A percentile compares a stretch with the other conserved stretches of the same genome.
These are phyloP conservation scores for Chorisops tibialis DNA, from an alignment of 2,888 invertebrate genomes.

Conservation along the genomic window DNA sequence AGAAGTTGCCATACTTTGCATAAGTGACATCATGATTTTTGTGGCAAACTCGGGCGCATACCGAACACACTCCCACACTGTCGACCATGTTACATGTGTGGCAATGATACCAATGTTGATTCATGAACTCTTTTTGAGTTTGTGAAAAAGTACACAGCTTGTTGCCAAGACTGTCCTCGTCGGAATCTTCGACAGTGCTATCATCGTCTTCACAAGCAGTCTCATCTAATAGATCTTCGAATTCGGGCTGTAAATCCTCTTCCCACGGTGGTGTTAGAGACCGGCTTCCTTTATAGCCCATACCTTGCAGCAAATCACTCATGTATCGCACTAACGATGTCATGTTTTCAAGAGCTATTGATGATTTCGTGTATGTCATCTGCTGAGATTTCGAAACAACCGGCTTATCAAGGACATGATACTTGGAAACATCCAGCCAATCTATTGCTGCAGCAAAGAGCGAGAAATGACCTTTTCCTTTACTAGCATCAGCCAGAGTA, in stretches of 20 bases:
- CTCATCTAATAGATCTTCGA: constrained; percentile 84
- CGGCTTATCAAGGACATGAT: constrained; percentile 45
- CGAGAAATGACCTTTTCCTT: constrained; percentile 73
- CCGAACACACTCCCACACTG: constrained; percentile 95
- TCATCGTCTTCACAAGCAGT: constrained; percentile 89
- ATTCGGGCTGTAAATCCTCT: constrained; percentile 68
- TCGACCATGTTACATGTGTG: constrained; percentile 99
- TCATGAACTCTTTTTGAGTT: constrained; percentile 97
- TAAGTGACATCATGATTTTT: constrained; percentile 94
- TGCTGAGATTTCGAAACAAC: constrained; percentile 36
- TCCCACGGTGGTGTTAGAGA: constrained; percentile 74
- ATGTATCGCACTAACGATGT: constrained; percentile 83
- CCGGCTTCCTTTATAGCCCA: constrained; percentile 52
- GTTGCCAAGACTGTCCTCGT: constrained; percentile 51
- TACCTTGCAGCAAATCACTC: constrained; percentile 60
- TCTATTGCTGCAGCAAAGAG: constrained; percentile 74
- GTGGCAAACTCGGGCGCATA: constrained; percentile 96
- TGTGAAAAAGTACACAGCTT: constrained; percentile 95
- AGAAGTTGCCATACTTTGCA: constrained; percentile 97
- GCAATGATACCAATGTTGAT: constrained; percentile 98
- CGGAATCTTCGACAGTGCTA: constrained; percentile 73
- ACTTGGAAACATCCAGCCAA: constrained; percentile 74
- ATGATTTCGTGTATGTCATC: constrained; percentile 34
- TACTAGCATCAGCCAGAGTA: constrained; percentile 79
- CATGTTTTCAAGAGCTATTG: constrained; percentile 67